Evolutionary conservation across 2,888 invertebrate species (phyloP).

Genomic region (Galeopsomyia nigrocyanea): DNA sequence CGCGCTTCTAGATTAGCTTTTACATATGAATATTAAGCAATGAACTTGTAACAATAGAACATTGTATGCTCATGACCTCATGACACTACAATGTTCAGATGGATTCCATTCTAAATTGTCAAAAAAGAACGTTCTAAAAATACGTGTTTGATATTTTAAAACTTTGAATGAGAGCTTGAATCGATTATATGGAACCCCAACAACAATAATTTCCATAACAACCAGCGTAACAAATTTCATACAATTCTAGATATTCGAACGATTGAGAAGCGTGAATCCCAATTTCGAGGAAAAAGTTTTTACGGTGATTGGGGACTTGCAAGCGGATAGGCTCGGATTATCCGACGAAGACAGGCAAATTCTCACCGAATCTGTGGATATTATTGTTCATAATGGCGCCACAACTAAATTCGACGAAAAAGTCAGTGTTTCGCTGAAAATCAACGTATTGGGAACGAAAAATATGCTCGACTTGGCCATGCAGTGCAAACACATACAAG

Average conservation of each 20-base stretch:
- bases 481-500: slow-evolving; percentile 51
- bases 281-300: slow-evolving; percentile 51
- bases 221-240: neutral
- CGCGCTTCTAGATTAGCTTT: too few relatives aligned
- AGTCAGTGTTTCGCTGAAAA: slow-evolving; percentile 45
- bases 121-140: too few relatives aligned
- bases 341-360: slow-evolving; percentile 48
- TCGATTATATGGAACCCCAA: too few relatives aligned
- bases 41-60: too few relatives aligned
- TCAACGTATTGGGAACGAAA: slow-evolving; percentile 55
- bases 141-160: too few relatives aligned
- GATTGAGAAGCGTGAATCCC: slow-evolving; percentile 47
- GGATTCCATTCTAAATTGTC: too few relatives aligned
- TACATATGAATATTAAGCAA: too few relatives aligned
- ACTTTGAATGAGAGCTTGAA: too few relatives aligned
- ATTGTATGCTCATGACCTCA: too few relatives aligned
- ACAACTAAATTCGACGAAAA: slow-evolving; percentile 50
- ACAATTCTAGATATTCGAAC: slow-evolving; percentile 55
- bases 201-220: neutral
- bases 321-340: slow-evolving; percentile 50
- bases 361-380: slow-evolving; percentile 51
- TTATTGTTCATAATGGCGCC: slow-evolving; percentile 57
- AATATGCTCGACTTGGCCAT: slow-evolving; percentile 55
- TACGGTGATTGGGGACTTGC: slow-evolving; percentile 53
- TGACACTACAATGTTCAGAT: too few relatives aligned